phyloP scores from a whole-genome alignment of 2,888 invertebrate genomes.

The Alviniconcha strummeri region DNA sequence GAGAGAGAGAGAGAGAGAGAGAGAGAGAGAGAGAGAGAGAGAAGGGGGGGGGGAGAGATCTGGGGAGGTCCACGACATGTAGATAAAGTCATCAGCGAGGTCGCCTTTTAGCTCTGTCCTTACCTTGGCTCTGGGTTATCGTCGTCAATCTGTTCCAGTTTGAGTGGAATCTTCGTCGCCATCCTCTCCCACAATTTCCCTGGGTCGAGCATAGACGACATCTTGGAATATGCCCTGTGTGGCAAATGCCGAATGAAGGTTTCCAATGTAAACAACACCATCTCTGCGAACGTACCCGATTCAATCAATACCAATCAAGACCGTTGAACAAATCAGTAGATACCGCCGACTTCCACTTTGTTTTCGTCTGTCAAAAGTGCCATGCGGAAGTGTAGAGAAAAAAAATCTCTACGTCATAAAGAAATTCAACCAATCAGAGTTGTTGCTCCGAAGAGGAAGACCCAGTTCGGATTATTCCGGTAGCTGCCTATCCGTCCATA shows the following conservation, averaged over 20 bases:
- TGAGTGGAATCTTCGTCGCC: conserved; percentile 51
- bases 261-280: conserved; percentile 43
- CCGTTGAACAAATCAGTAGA: no score
- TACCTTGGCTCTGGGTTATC: conserved; percentile 38
- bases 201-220: conserved; percentile 52
- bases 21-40: not conserved
- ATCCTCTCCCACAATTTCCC: conserved; percentile 57
- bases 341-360: no score
- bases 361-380: not conserved
- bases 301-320: not conserved
- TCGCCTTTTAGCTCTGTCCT: not conserved
- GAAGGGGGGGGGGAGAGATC: no score
- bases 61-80: no score
- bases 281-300: not conserved
- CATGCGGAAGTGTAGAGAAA: conserved; percentile 2
- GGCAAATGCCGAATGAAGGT: conserved; percentile 56
- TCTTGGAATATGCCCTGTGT: conserved; percentile 46
- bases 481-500: no score
- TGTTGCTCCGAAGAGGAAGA: no score
- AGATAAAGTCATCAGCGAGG: no score
- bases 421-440: not conserved
- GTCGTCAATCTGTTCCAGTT: conserved; percentile 38
- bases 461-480: no score
- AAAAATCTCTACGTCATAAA: not conserved
- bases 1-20: not conserved